A percentile compares a stretch with the other conserved stretches of the same genome.
phyloP scores from a whole-genome alignment of 2,888 invertebrate genomes.

The Girardia tigrina region DNA sequence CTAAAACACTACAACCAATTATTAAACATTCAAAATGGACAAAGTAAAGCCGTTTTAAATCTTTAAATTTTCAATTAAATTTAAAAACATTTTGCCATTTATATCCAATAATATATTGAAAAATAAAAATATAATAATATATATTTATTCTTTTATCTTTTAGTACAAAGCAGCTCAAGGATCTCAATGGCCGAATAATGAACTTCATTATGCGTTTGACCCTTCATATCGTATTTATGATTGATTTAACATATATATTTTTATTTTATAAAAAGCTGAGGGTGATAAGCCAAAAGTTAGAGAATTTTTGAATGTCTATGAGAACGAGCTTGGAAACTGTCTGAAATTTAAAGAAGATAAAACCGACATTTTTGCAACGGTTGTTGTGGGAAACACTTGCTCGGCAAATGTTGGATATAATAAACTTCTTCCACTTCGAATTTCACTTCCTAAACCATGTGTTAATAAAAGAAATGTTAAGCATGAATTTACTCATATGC shows the following conservation, averaged over 20 bases:
- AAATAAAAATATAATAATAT: background rate
- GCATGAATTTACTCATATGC: constrained; percentile 31
- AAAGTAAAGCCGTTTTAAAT: no score
- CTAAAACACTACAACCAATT: no score
- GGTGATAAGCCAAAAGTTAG: background rate
- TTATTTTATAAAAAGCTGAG: background rate
- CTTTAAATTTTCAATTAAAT: background rate
- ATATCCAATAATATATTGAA: background rate
- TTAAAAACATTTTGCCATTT: background rate
- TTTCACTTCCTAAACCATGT: background rate
- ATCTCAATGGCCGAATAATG: background rate
- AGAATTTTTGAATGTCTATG: background rate
- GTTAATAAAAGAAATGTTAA: constrained; percentile 24
- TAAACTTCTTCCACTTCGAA: background rate
- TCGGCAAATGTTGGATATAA: background rate
- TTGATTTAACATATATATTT: background rate
- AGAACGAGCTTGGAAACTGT: background rate
- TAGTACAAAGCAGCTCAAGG: background rate
- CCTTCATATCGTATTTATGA: background rate
- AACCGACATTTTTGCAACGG: background rate
- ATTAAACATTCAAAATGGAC: background rate
- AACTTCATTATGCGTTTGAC: background rate
- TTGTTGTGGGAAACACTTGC: background rate
- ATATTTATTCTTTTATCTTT: no score
- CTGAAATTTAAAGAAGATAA: background rate